phyloP scores from a whole-genome alignment of 1,140 invertebrate species.

The Drosophila tsacasi region DNA sequence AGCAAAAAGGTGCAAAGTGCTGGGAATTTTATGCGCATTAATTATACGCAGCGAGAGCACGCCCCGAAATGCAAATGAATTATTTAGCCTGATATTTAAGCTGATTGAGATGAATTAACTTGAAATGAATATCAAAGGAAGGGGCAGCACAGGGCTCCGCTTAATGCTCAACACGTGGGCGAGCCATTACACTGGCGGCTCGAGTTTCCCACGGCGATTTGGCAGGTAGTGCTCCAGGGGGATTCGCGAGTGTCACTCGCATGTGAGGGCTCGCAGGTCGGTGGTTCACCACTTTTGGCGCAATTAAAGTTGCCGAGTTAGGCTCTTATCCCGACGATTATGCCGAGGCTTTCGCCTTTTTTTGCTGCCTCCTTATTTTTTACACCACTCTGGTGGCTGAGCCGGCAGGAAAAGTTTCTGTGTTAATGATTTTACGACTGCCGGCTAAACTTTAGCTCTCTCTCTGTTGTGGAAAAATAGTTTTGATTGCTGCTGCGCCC shows the following conservation, averaged over 20 bases:
- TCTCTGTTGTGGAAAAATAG: conserved; percentile 10
- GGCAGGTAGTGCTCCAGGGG: conserved; percentile 5
- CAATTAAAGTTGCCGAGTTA: conserved; percentile 64
- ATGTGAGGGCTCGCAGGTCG: conserved; percentile 5
- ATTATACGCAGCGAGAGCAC: conserved; percentile 55
- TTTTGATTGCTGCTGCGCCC: conserved; percentile 12
- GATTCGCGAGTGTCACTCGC: conserved; percentile 48
- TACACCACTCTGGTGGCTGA: neutral
- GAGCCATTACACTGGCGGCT: conserved; percentile 13
- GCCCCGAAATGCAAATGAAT: conserved; percentile 62
- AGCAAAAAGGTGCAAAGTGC: conserved; percentile 57
- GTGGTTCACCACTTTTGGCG: conserved; percentile 44
- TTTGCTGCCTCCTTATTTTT: neutral
- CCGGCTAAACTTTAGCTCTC: conserved; percentile 34
- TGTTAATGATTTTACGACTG: conserved; percentile 47
- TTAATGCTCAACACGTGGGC: conserved; percentile 62
- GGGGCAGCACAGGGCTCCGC: conserved; percentile 17
- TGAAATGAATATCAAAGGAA: conserved; percentile 61
- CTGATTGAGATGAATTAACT: conserved; percentile 80
- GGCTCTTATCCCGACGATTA: conserved; percentile 50
- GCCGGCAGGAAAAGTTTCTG: conserved; percentile 34
- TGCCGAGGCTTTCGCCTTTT: conserved; percentile 23
- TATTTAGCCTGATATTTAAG: conserved; percentile 78
- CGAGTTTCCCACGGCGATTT: conserved; percentile 45
- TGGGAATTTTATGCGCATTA: conserved; percentile 78